Evolutionary conservation across 2,113 vertebrate genomes (phyloP).

Genomic region (Suricata suricatta): DNA sequence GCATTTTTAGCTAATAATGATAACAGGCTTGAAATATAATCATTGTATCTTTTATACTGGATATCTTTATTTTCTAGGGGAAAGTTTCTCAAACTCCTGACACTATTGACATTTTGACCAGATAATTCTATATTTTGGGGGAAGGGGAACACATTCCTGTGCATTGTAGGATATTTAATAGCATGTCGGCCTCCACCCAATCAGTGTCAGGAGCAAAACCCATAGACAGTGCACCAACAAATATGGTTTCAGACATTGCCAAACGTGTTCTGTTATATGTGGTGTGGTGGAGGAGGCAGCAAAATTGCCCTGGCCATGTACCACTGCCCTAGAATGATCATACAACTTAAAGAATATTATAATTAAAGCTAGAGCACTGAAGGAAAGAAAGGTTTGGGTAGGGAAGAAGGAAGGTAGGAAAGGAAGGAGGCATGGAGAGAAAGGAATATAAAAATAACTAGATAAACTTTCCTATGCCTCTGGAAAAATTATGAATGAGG

Average conservation of each 20-base stretch:
- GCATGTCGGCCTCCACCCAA: background rate
- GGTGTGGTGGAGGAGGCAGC: too few relatives aligned
- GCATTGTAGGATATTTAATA: background rate
- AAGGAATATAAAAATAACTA: background rate
- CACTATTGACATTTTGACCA: background rate
- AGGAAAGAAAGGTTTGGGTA: background rate
- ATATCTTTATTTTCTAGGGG: background rate
- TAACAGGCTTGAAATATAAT: background rate
- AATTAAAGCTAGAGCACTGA: background rate
- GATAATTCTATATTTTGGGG: background rate
- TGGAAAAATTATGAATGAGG: background rate
- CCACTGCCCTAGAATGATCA: background rate
- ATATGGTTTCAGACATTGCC: background rate
- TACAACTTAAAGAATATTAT: background rate
- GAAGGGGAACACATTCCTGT: accelerated
- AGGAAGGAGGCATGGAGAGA: background rate
- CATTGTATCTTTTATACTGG: background rate
- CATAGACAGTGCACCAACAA: background rate
- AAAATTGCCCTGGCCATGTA: background rate
- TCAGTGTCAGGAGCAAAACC: background rate
- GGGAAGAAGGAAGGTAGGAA: background rate
- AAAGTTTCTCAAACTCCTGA: background rate
- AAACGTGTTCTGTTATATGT: too few relatives aligned
- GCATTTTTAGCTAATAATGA: background rate
- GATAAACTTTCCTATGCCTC: background rate